Evolutionary conservation across 2,113 vertebrate species (phyloP).

Genomic region (Pelusios castaneus): DNA sequence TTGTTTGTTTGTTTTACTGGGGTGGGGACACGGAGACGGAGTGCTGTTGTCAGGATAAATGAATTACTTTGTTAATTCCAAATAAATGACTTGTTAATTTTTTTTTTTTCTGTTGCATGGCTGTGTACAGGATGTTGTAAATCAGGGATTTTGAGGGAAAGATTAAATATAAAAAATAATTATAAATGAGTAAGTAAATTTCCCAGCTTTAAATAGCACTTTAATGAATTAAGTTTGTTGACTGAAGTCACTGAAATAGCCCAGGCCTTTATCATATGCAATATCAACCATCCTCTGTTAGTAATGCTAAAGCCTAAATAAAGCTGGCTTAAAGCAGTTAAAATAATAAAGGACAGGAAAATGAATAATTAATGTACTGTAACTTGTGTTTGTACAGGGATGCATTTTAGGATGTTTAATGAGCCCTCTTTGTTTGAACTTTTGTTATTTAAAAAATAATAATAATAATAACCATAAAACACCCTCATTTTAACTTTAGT

Average conservation of each 20-base stretch:
- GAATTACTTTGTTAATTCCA: not conserved
- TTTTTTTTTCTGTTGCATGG: not conserved
- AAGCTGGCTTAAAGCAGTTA: not conserved
- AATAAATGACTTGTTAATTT: not conserved
- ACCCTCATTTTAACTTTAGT: not conserved
- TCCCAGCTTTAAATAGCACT: not conserved
- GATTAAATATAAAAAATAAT: not conserved
- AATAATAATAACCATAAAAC: not conserved
- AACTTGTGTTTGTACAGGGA: not conserved
- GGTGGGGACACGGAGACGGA: fast-evolving
- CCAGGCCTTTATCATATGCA: not conserved
- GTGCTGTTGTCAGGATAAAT: not conserved
- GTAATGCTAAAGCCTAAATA: not conserved
- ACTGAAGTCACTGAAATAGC: constrained; percentile 13
- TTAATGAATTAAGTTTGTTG: constrained; percentile 22
- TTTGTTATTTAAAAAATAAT: not conserved
- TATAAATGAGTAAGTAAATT: not conserved
- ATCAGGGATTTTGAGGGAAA: not conserved
- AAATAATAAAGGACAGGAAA: not conserved
- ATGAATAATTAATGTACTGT: constrained; percentile 4
- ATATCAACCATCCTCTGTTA: not conserved
- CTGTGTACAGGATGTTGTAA: not conserved
- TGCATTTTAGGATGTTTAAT: not conserved
- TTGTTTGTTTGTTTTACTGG: not conserved
- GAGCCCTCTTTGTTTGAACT: not conserved